Evolutionary conservation across 1,140 invertebrate genomes (phyloP).

Genomic region (Adelges cooleyi): DNA sequence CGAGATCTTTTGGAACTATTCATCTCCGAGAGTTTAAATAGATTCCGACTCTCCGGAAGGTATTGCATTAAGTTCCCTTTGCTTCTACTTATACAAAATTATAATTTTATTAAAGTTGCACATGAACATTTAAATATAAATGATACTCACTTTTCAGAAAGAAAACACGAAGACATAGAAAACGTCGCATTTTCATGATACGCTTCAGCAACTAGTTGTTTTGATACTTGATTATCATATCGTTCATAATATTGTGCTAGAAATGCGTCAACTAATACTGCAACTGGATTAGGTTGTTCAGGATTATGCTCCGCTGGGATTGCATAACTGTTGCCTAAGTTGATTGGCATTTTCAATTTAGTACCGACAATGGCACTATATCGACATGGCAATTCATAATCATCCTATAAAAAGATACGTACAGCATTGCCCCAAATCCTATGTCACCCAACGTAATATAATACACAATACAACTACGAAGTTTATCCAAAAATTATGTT

Average conservation of each 20-base stretch:
- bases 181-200: constrained; percentile 17
- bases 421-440: constrained; percentile 2
- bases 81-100: neutral
- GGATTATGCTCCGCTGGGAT: constrained; percentile 8
- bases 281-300: neutral
- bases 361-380: neutral
- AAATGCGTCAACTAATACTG: neutral
- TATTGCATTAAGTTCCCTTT: constrained; percentile 8
- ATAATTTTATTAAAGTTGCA: neutral
- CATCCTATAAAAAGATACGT: constrained; percentile 1
- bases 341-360: constrained; percentile 15
- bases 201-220: constrained; percentile 2
- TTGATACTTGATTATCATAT: constrained; percentile 4
- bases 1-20: neutral
- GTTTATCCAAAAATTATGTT: no score
- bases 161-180: neutral
- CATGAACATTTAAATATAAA: neutral
- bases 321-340: neutral
- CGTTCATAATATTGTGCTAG: neutral
- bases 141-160: neutral
- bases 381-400: neutral
- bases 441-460: no score
- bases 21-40: neutral
- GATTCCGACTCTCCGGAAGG: neutral
- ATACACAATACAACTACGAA: no score